A percentile compares a stretch with the other conserved stretches of the same genome.
phyloP scores from a whole-genome alignment of 2,113 vertebrate species.

The Grammomys dolichurus region DNA sequence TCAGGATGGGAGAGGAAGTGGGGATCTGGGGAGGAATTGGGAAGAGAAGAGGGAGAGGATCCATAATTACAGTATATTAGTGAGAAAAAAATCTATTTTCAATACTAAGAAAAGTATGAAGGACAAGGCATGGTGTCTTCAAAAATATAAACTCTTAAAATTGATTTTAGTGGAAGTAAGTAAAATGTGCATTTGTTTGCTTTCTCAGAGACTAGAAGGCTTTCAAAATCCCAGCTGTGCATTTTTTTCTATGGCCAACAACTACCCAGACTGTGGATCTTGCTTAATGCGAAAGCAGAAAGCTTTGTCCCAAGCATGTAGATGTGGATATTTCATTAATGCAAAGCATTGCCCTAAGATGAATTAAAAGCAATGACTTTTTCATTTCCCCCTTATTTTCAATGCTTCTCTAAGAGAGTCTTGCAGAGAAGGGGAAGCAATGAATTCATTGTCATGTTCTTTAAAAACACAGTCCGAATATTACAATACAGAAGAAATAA shows the following conservation, averaged over 20 bases:
- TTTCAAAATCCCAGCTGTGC: not conserved
- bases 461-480: constrained; percentile 56
- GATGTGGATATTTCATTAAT: constrained; percentile 8
- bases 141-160: not conserved
- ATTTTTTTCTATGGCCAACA: not conserved
- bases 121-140: not conserved
- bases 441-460: not conserved
- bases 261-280: not conserved
- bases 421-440: constrained; percentile 51
- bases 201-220: not conserved
- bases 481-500: constrained; percentile 75
- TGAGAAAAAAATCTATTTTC: not conserved
- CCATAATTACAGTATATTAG: not conserved
- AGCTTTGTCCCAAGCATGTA: not conserved
- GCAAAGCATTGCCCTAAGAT: not conserved
- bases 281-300: not conserved
- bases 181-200: not conserved
- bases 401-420: not conserved
- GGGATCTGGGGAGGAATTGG: not conserved
- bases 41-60: not conserved
- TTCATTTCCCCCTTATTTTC: not conserved
- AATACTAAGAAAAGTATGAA: not conserved
- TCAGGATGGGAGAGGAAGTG: not conserved
- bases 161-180: not conserved
- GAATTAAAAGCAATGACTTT: not conserved